These are phyloP conservation scores for Corythornis cristatus DNA, from an alignment of 2,113 vertebrate genomes.

Conservation along the genomic window DNA sequence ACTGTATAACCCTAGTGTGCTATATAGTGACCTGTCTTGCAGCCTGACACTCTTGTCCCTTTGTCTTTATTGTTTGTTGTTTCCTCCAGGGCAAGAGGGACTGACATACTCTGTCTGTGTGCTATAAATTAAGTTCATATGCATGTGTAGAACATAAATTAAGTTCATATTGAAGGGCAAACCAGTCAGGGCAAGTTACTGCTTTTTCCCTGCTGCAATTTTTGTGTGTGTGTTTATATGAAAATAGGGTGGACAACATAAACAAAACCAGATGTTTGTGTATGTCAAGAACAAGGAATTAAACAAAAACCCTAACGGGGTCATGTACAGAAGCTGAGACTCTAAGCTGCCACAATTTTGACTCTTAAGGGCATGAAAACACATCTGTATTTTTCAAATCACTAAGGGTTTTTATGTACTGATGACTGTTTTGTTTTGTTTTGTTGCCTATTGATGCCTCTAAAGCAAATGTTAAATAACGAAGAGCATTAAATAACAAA, in stretches of 20 bases:
- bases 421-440: background rate
- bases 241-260: background rate
- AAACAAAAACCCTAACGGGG: fast-evolving
- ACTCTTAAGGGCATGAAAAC: background rate
- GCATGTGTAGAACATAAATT: background rate
- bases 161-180: background rate
- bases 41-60: background rate
- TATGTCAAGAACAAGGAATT: background rate
- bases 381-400: background rate
- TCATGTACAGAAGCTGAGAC: background rate
- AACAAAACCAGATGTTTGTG: background rate
- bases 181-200: background rate
- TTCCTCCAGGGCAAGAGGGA: background rate
- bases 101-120: background rate
- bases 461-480: background rate
- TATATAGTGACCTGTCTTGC: background rate
- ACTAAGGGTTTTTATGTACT: background rate
- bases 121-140: background rate
- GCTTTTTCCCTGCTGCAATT: background rate
- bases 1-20: background rate
- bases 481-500: background rate
- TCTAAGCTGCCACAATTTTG: background rate
- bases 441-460: background rate
- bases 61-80: background rate
- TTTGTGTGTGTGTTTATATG: background rate